Percentiles rank a stretch among this genome's conserved stretches.
Conservation (phyloP, 35 echinoderm and acorn worm genomes). For the Ophiothrix spiculata region DNA sequence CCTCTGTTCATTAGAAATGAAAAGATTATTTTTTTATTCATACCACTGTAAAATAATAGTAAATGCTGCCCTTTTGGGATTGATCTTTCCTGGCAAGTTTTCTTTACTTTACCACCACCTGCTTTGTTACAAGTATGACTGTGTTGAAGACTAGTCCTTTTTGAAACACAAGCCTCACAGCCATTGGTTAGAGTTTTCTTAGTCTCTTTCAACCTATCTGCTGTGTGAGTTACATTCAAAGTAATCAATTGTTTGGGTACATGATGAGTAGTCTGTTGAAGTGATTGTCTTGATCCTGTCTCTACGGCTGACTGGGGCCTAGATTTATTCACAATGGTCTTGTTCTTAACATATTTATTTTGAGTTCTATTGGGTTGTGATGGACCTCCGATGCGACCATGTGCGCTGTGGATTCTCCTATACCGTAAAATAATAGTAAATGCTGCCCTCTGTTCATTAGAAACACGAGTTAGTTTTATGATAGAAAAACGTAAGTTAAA, state of each 20-base stretch:
- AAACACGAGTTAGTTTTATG: too few relatives aligned
- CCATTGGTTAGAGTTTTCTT: background rate
- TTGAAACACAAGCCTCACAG: too few relatives aligned
- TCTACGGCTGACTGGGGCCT: slow-evolving; percentile 35
- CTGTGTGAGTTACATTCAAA: background rate
- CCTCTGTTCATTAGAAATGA: too few relatives aligned
- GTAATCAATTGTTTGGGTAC: slow-evolving; percentile 18
- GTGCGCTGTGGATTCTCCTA: slow-evolving; percentile 45
- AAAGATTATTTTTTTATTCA: too few relatives aligned
- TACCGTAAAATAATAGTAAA: too few relatives aligned
- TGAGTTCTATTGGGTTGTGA: background rate
- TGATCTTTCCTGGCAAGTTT: background rate
- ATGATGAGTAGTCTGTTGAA: too few relatives aligned
- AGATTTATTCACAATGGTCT: background rate
- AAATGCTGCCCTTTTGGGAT: slow-evolving; percentile 29
- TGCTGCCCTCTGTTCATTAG: too few relatives aligned
- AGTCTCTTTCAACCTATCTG: background rate
- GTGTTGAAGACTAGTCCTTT: background rate
- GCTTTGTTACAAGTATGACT: too few relatives aligned
- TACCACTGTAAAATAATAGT: too few relatives aligned
- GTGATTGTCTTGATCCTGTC: background rate
- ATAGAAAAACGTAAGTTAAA: too few relatives aligned
- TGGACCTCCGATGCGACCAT: slow-evolving; percentile 14
- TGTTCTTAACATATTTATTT: background rate
- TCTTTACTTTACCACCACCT: background rate